A percentile compares a stretch with the other conserved stretches of the same genome.
phyloP scores from a whole-genome alignment of 2,113 vertebrate genomes.

The Neodon shergylaensis region DNA sequence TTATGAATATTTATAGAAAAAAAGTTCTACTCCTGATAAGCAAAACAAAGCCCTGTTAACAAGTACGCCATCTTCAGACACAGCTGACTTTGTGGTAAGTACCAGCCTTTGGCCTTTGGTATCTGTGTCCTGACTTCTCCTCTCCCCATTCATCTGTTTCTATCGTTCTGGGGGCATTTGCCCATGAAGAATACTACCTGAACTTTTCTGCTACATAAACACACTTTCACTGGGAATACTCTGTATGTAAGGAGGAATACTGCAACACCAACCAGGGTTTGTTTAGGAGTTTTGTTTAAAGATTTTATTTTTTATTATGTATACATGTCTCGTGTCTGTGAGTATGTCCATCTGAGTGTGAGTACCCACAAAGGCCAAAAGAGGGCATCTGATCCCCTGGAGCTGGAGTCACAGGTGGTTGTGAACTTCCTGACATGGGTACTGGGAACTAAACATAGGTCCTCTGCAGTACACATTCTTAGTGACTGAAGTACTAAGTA shows the following conservation, averaged over 20 bases:
- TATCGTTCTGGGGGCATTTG: background rate
- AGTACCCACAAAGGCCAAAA: background rate
- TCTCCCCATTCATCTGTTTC: background rate
- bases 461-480: background rate
- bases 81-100: slow-evolving; percentile 78
- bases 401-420: background rate
- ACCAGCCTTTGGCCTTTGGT: background rate
- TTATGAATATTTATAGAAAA: slow-evolving; percentile 69
- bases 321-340: background rate
- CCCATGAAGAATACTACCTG: background rate
- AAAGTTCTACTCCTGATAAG: slow-evolving; percentile 56
- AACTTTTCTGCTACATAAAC: slow-evolving; percentile 4
- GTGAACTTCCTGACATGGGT: background rate
- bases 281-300: background rate
- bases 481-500: background rate
- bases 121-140: background rate
- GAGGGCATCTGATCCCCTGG: background rate
- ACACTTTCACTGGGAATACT: slow-evolving; percentile 26
- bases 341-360: background rate
- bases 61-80: slow-evolving; percentile 58
- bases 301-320: background rate
- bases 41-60: slow-evolving; percentile 69
- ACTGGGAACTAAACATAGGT: background rate
- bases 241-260: background rate
- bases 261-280: background rate